Percentiles rank a stretch among this genome's conserved stretches.
Evolutionary conservation across 2,888 invertebrate genomes (phyloP).

Genomic region (Petrolisthes manimaculis): DNA sequence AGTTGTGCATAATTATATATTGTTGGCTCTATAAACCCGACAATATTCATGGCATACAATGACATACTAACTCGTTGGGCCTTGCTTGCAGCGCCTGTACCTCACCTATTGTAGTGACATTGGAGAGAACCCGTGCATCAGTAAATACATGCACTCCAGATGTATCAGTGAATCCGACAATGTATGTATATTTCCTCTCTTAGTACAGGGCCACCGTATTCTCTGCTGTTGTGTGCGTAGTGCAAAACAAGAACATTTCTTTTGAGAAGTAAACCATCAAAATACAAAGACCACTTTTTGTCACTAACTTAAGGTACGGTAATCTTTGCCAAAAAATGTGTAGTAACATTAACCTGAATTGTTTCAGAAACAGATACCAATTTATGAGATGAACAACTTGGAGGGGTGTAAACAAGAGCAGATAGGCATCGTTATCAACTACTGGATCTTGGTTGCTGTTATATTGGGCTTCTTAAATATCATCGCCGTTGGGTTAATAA

Average conservation of each 20-base stretch:
- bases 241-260: too few relatives aligned
- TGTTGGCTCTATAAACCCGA: too few relatives aligned
- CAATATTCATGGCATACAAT: too few relatives aligned
- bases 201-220: too few relatives aligned
- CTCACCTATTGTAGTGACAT: not conserved
- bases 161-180: not conserved
- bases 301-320: too few relatives aligned
- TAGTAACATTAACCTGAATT: too few relatives aligned
- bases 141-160: not conserved
- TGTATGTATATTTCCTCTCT: not conserved
- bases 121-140: not conserved
- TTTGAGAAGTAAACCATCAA: too few relatives aligned
- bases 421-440: not conserved
- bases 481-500: not conserved
- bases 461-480: not conserved
- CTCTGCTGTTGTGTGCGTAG: too few relatives aligned
- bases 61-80: too few relatives aligned
- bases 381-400: not conserved
- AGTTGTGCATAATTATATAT: too few relatives aligned
- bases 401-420: not conserved
- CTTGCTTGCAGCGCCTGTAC: not conserved
- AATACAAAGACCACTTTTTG: too few relatives aligned
- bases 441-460: not conserved
- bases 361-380: not conserved
- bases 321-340: too few relatives aligned